Conservation (phyloP, 1,140 invertebrate genomes). For the Drosophila navojoa region DNA sequence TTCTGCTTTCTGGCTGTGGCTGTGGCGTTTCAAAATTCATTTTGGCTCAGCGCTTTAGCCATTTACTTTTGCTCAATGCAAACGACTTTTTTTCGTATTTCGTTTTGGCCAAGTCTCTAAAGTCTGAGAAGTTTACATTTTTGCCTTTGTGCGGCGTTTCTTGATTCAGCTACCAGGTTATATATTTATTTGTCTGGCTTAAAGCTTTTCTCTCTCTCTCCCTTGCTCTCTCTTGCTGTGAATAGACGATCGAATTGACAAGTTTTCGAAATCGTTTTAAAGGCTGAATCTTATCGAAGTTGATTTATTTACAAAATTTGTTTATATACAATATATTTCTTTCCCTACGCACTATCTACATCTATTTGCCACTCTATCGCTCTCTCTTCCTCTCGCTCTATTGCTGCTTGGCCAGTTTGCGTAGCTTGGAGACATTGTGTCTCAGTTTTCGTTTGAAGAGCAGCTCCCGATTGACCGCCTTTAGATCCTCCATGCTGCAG, state of each 20-base stretch:
- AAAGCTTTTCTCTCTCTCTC: slow-evolving; percentile 23
- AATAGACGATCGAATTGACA: slow-evolving; percentile 61
- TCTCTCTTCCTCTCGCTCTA: neutral
- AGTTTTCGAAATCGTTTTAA: slow-evolving; percentile 55
- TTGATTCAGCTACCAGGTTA: slow-evolving; percentile 66
- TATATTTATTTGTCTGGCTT: slow-evolving; percentile 15
- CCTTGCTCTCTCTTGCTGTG: slow-evolving; percentile 10
- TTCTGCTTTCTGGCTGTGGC: slow-evolving; percentile 56
- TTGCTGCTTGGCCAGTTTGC: slow-evolving; percentile 52
- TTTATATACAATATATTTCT: slow-evolving; percentile 34
- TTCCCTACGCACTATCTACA: neutral
- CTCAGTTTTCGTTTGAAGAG: slow-evolving; percentile 70
- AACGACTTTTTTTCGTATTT: slow-evolving; percentile 66
- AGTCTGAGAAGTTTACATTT: slow-evolving; percentile 44
- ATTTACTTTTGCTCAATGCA: slow-evolving; percentile 70
- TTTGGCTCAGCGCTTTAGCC: slow-evolving; percentile 52
- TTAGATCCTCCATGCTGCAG: slow-evolving; percentile 74
- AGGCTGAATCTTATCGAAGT: slow-evolving; percentile 62
- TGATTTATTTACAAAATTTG: slow-evolving; percentile 68
- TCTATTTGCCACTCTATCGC: neutral
- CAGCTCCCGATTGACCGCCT: slow-evolving; percentile 70
- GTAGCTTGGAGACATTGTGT: slow-evolving; percentile 59
- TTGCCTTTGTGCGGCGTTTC: slow-evolving; percentile 32
- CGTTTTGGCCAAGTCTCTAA: slow-evolving; percentile 19
- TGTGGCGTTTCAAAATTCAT: slow-evolving; percentile 58